Evolutionary conservation across 2,113 vertebrate genomes (phyloP).

Genomic region (Cricetomys ansorgei): DNA sequence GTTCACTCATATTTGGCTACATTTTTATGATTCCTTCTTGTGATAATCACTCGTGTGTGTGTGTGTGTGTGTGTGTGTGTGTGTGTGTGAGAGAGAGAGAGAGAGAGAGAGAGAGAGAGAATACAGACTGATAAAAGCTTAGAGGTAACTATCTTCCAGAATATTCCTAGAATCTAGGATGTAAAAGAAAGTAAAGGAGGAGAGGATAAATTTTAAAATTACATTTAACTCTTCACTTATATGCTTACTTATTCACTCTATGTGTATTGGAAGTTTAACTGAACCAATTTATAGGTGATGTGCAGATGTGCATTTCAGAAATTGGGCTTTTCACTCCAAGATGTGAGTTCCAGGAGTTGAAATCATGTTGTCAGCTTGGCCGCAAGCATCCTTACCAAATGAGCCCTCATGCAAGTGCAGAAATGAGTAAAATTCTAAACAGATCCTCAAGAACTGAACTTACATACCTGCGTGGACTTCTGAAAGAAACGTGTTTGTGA

Average conservation of each 20-base stretch:
- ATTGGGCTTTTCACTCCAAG: background rate
- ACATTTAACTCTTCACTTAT: background rate
- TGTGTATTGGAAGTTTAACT: background rate
- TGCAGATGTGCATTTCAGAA: background rate
- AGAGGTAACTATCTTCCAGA: background rate
- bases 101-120: too few relatives aligned
- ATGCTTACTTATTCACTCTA: background rate
- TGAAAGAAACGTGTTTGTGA: background rate
- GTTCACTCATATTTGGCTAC: background rate
- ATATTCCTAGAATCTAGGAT: background rate
- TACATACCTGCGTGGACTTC: background rate
- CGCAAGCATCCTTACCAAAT: background rate
- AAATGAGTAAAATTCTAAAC: background rate
- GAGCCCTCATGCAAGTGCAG: background rate
- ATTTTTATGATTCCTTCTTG: background rate
- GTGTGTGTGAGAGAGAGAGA: background rate
- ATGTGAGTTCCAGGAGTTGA: background rate
- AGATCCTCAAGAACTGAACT: background rate
- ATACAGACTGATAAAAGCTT: background rate
- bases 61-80: too few relatives aligned
- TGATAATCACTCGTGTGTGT: background rate
- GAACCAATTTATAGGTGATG: background rate
- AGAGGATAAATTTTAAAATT: background rate
- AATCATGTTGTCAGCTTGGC: background rate
- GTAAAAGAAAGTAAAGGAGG: background rate